These are phyloP conservation scores for Drosophila takahashii DNA, from an alignment of 1,140 invertebrate species.

Conservation along the genomic window DNA sequence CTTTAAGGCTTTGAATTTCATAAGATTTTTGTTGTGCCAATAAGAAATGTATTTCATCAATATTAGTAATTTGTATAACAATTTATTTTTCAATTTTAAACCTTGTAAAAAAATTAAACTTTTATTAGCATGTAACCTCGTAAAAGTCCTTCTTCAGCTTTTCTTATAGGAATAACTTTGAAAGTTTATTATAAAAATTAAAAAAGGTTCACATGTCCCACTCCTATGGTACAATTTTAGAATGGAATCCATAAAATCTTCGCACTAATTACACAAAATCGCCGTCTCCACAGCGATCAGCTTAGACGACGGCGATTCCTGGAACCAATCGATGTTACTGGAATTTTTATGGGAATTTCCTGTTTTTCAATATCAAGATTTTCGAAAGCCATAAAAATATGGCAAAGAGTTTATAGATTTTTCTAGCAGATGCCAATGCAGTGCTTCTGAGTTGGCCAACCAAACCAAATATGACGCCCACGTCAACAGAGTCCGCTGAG, in stretches of 20 bases:
- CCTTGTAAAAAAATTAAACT: too few relatives aligned
- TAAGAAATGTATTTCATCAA: background rate
- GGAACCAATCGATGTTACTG: conserved; percentile 10
- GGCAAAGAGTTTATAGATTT: conserved; percentile 35
- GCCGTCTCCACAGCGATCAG: background rate
- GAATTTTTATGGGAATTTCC: conserved; percentile 24
- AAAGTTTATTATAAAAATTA: background rate
- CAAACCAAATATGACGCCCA: conserved; percentile 48
- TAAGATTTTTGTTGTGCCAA: background rate
- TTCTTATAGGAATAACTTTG: background rate
- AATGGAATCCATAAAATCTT: background rate
- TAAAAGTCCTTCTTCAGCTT: background rate
- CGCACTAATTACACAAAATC: background rate
- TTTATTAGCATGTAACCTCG: background rate
- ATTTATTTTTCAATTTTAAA: background rate
- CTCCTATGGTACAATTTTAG: background rate
- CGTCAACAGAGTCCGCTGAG: conserved; percentile 28
- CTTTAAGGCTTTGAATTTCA: background rate
- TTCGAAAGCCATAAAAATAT: conserved; percentile 42
- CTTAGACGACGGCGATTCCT: background rate
- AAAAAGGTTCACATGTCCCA: background rate
- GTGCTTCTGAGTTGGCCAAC: background rate
- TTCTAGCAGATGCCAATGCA: conserved; percentile 37
- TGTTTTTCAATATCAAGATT: conserved; percentile 39
- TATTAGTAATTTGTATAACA: background rate